Base-by-base conservation (phyloP, 2,113 vertebrate genomes). In the Chunga burmeisteri region DNA sequence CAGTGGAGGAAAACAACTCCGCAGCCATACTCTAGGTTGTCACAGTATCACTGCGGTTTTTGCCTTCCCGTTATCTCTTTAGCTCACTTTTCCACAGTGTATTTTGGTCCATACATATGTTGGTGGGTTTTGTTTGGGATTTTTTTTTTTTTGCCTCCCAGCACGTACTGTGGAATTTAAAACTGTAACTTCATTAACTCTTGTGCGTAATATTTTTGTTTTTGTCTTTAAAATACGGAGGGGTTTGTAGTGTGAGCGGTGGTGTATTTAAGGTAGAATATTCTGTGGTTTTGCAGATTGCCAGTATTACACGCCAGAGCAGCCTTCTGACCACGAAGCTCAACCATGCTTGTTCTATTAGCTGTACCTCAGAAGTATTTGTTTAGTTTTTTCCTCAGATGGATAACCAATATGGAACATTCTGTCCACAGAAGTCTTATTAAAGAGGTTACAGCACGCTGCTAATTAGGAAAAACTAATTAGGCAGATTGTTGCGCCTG, bases 341-440 rank as follows among this genome's bases (percentile, higher is more conserved):
- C 93, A 88, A 92, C 88, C 81, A 95, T 38, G 19, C 80, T 96
- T 95, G 70, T 97, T 96, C 92, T 97, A 20, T 96, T 97, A 95
- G 86, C 79, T 97, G 90, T 93, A 84, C 93, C 97, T 97, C 90
- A 94, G 81, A 95, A 94, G 81, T 93, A 91, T 93, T 88, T 95
- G 81, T 75, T 59, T 93, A 88, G 81, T 86, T 96, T 95, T 94
- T 96, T 85, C 84, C 94, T 98, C 81, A 96, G 70, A 96, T 97
- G 93, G 90, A 86, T 97, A 96, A 96, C 97, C 96, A 97, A 75
- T 97, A 92, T 95, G 94, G 96, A 98, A 96, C 94, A 95, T 97
- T 98, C 84, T 98, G 96, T 97, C 92, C 88, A 97, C 88, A 97
- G 94, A 97, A 97, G 96, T 96, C 71, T 95, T 96, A 96, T 97